These are phyloP conservation scores for Conus ventricosus DNA, from an alignment of 1,140 invertebrate genomes.

Conservation along the genomic window DNA sequence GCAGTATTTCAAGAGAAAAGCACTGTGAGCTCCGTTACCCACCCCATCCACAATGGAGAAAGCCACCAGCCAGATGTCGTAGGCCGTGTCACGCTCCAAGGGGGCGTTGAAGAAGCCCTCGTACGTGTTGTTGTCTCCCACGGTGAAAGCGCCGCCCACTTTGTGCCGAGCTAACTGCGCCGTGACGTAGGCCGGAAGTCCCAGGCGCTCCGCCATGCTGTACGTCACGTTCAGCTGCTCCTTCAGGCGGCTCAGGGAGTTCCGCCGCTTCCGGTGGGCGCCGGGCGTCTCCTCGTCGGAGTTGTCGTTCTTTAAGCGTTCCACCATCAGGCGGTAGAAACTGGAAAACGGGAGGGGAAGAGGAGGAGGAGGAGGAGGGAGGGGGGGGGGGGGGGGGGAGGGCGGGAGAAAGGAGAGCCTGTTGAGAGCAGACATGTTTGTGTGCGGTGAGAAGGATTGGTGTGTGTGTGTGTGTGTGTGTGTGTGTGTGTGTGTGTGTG, in stretches of 20 bases:
- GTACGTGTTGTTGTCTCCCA: conserved; percentile 86
- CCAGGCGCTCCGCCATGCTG: conserved; percentile 78
- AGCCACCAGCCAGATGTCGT: conserved; percentile 83
- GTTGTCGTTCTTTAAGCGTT: conserved; percentile 40
- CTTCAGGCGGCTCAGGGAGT: conserved; percentile 44
- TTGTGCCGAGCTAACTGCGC: conserved; percentile 80
- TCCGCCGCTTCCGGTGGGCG: conserved; percentile 25
- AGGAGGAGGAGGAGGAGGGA: too few species aligned
- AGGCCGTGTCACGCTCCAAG: conserved; percentile 79
- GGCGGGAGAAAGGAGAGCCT: too few species aligned
- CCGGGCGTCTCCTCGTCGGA: background rate
- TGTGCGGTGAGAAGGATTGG: too few species aligned
- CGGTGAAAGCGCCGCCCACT: conserved; percentile 79
- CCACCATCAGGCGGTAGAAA: conserved; percentile 61
- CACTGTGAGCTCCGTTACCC: too few species aligned
- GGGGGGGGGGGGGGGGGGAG: too few species aligned
- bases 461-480: too few species aligned
- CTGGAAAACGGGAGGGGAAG: conserved; percentile 35
- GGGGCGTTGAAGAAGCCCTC: conserved; percentile 88
- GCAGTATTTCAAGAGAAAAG: too few species aligned
- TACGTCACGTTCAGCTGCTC: conserved; percentile 51
- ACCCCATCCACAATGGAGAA: conserved; percentile 63
- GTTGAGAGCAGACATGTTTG: background rate
- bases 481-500: too few species aligned
- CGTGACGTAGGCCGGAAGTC: conserved; percentile 86